Base-by-base conservation (phyloP, 2,113 vertebrate species). In the Perognathus longimembris region DNA sequence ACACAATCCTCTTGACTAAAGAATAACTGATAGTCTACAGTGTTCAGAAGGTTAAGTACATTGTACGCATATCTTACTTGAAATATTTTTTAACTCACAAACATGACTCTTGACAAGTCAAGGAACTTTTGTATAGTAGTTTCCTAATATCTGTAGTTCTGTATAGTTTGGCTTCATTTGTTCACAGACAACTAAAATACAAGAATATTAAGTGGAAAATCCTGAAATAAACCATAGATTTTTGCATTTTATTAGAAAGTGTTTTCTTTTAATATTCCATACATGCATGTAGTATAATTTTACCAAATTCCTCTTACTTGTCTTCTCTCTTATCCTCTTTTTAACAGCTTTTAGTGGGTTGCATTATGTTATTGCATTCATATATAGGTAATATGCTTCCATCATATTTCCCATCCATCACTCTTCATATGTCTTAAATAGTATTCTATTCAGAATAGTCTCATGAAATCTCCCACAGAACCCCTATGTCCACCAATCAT, bases 151-250 rank as follows among this genome's bases (percentile, higher is more conserved):
- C 42, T 57, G 4, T 32, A 14, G 15, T 84, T 84, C 42, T 45
- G 34, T 34, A 57, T 91, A 76, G 50, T 45, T 69, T 75, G 28
- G 45, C 76, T 90, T 90, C 71, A 59, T 59, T 85, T 79, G 63
- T 54, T 54, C n/a, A n/a, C 32, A 79, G 28, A 73, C 54, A 85
- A 50, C 38, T 79, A 57, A 79, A 71, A 38, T 70, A 38, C 73
- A 75, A 64, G 79, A 86, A 86, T 63, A 54, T 80, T 86, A 80
- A 79, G 38, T 92, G 26, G 45, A 79, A 12, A 45, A 45, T 45
- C 10, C 45, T 45, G 45, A 45, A 45, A 45, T 45, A 45, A 11
- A 12, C 9, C 45, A 45, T 45, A 45, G 45, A 45, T 45, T 45
- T 45, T 45, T 45, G 45, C 45, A 45, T 45, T 45, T 45, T 45